Conservation (phyloP, 2,888 invertebrate genomes). For the Drosophila picticornis region DNA sequence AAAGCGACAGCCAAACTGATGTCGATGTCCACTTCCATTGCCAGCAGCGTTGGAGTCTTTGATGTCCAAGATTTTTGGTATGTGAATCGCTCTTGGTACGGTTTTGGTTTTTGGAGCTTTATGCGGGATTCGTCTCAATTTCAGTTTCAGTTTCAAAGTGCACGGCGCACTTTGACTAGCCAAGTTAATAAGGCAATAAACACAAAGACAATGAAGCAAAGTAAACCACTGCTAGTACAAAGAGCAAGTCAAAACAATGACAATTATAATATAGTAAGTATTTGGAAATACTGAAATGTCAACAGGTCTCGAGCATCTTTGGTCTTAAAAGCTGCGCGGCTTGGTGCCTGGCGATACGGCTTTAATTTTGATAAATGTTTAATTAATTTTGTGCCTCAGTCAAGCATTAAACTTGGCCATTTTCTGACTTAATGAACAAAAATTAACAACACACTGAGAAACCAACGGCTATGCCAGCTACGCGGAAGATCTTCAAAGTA, state of each 20-base stretch:
- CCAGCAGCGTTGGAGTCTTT: conserved; percentile 47
- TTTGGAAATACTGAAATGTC: conserved; percentile 66
- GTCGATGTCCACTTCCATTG: conserved; percentile 81
- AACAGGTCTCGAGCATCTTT: conserved; percentile 43
- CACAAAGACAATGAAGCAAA: conserved; percentile 49
- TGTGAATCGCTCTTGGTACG: conserved; percentile 58
- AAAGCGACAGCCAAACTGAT: conserved; percentile 77
- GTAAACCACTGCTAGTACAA: conserved; percentile 22
- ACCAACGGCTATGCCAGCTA: conserved; percentile 49
- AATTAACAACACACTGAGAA: conserved; percentile 79
- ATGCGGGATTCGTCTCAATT: conserved; percentile 71
- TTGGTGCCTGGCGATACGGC: conserved; percentile 53
- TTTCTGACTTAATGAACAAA: conserved; percentile 82
- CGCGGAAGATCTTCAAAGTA: conserved; percentile 81
- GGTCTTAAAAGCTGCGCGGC: conserved; percentile 24
- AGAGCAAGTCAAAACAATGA: conserved; percentile 57
- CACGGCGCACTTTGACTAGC: conserved; percentile 58
- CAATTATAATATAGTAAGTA: conserved; percentile 47
- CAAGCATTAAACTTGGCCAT: conserved; percentile 76
- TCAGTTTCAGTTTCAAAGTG: conserved; percentile 47
- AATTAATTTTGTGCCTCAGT: conserved; percentile 77
- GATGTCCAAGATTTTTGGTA: conserved; percentile 68
- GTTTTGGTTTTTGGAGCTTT: conserved; percentile 25
- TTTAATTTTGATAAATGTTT: conserved; percentile 82
- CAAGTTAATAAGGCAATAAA: conserved; percentile 51